Evolutionary conservation across 2,797 vertebrate genomes (phyloP).

Genomic region (Mionectes olivaceus): DNA sequence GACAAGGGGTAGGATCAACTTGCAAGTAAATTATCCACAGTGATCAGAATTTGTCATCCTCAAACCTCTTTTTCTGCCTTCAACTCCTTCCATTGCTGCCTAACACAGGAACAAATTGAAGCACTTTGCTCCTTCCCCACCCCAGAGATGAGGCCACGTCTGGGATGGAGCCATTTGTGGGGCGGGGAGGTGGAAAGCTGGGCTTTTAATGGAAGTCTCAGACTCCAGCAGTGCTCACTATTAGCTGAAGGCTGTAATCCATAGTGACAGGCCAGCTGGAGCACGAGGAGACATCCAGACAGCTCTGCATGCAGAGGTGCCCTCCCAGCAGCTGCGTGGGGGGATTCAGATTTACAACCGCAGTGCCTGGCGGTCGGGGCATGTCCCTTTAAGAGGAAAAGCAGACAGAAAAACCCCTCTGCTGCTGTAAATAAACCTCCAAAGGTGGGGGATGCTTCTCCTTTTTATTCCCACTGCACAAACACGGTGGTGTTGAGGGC

Average conservation of each 20-base stretch:
- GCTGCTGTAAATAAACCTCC: neutral
- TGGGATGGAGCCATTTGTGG: neutral
- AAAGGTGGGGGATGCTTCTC: neutral
- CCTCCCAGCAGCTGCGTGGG: neutral
- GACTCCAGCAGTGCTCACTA: neutral
- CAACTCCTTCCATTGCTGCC: neutral
- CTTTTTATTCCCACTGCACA: neutral
- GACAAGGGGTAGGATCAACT: neutral
- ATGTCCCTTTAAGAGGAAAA: neutral
- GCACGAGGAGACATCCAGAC: neutral
- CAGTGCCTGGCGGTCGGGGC: fast-evolving
- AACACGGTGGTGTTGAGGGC: fast-evolving
- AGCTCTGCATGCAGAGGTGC: constrained; percentile 11
- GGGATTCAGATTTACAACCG: neutral
- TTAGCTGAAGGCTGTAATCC: constrained; percentile 37
- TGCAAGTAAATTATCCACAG: neutral
- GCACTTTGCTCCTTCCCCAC: constrained; percentile 13
- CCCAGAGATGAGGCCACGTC: neutral
- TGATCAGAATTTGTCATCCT: neutral
- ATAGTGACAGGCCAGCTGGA: constrained; percentile 53
- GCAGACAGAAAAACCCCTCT: neutral
- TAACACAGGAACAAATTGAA: neutral
- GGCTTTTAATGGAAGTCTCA: neutral
- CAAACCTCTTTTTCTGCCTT: neutral
- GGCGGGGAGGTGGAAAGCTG: neutral